Evolutionary conservation across 2,888 invertebrate genomes (phyloP), one percentile per base, ranked within the genome.

Genomic region (Merodon equestris): DNA sequence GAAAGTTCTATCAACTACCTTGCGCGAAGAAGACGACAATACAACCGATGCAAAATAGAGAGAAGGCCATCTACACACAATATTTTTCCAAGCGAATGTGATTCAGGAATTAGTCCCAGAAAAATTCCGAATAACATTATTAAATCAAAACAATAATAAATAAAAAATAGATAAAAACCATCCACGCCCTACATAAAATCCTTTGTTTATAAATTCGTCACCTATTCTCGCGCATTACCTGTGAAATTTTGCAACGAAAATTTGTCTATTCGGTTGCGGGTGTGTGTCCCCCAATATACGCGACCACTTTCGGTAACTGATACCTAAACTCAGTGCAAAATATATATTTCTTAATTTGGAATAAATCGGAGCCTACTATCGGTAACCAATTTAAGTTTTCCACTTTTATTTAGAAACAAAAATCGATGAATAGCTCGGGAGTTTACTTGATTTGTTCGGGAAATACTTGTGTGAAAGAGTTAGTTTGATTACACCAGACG

Each of bases 21-120:
- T 10, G 58, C 34, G n/a, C 10, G 40, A 72, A 3, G 48, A 36
- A 44, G 45, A 63, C 13, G 56, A 14, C 44, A 47, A 0, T n/a
- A 56, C 1, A 19, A 3, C 38, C 9, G 19, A 13, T 9, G 54
- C 13, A 36, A 51, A 67, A 54, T 15, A 13, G 34, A 27, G 27
- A 27, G 14, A 53, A 53, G 34, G 58, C 56, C 53, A 58, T 68
- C 67, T 67, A 67, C 27, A 27, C 27, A 27, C 2, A 27, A 27
- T 61, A 53, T 72, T 72, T 79, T 68, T 73, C 66, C 42, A 68
- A 48, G 38, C 48, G 44, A 79, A 58, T 73, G 77, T 79, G 73
- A 27, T 14, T 58, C n/a, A n/a, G 19, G 9, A 53, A 53, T 56
- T 56, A 68, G 51, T 68, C 18, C 42, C 56, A 40, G 51, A 67